These are phyloP conservation scores for Zapornia atra DNA, from an alignment of 2,113 vertebrate species.

Conservation along the genomic window DNA sequence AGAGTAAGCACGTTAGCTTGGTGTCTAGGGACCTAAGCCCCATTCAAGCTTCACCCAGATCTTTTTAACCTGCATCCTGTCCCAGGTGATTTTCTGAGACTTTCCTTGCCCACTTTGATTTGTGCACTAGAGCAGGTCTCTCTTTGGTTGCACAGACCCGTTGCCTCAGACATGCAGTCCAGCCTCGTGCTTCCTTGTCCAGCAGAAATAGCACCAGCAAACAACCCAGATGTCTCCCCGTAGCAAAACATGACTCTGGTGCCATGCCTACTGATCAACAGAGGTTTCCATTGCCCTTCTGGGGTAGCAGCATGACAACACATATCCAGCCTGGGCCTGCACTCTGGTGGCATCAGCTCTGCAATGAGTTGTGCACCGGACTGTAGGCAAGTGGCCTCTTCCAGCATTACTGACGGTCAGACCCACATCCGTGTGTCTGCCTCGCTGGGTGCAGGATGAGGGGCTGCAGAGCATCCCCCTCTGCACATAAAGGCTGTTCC, in stretches of 20 bases:
- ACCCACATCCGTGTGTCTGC: background rate
- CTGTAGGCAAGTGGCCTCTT: accelerated
- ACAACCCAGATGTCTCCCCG: background rate
- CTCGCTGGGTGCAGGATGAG: accelerated
- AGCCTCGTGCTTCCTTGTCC: background rate
- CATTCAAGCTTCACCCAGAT: background rate
- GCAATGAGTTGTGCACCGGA: accelerated
- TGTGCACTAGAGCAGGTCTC: background rate
- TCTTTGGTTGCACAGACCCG: background rate
- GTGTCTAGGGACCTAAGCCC: background rate
- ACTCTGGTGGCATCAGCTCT: background rate
- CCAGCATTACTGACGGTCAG: accelerated
- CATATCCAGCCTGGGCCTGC: background rate
- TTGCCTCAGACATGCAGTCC: background rate
- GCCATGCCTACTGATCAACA: background rate
- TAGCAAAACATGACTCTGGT: background rate
- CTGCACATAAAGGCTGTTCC: background rate
- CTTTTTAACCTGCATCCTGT: background rate
- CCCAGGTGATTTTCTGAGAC: background rate
- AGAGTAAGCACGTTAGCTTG: background rate
- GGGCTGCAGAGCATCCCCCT: background rate
- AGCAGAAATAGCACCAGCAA: background rate
- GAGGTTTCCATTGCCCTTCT: background rate
- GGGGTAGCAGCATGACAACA: background rate
- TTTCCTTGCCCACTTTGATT: background rate